Evolutionary conservation across 2,888 invertebrate genomes (phyloP), one percentile per base, ranked within the genome.

Genomic region (Cyrtodaria siliqua): DNA sequence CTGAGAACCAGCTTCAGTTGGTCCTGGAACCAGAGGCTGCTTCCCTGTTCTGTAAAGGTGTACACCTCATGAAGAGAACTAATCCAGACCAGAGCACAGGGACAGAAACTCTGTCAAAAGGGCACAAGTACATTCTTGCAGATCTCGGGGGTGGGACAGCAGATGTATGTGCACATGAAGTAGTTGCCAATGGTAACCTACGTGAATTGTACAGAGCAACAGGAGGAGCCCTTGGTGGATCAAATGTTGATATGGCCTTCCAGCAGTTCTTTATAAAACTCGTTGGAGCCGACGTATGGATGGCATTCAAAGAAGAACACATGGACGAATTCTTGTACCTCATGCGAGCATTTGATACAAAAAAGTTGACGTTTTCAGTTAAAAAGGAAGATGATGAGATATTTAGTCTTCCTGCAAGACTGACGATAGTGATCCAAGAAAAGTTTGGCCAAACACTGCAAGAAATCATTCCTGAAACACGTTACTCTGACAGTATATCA

Each of bases 21-120:
- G 73, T 42, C 4, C 52, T 78, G 26, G 78, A 78, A 44, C 69
- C 78, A 12, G 78, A 78, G 20, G 78, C 72, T 20, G 78, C 78
- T 14, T 68, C 78, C n/a, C 50, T 64, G 26, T 78, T 57, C 50
- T 70, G 70, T 23, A 29, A 20, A 33, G 56, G 16, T 20, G 38
- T 26, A 27, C 62, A 18, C 6, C 18, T 56, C 14, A 55, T 24
- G 4, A 26, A 24, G 20, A 49, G 38, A 12, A 40, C 49, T 2
- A 63, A 57, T 20, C 33, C 33, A 14, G 56, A 63, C 26, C 40
- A 57, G 27, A 26, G 3, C 1, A 18, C 60, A 1, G 18, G 3
- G 16, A 49, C 50, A n/a, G 57, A 14, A 4, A 23, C 38, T 16
- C 52, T 70, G 20, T 38, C 1, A 42, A 24, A 40, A 18, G 63